Evolutionary conservation across 2,113 vertebrate species (phyloP).

Genomic region (Helogale parvula): DNA sequence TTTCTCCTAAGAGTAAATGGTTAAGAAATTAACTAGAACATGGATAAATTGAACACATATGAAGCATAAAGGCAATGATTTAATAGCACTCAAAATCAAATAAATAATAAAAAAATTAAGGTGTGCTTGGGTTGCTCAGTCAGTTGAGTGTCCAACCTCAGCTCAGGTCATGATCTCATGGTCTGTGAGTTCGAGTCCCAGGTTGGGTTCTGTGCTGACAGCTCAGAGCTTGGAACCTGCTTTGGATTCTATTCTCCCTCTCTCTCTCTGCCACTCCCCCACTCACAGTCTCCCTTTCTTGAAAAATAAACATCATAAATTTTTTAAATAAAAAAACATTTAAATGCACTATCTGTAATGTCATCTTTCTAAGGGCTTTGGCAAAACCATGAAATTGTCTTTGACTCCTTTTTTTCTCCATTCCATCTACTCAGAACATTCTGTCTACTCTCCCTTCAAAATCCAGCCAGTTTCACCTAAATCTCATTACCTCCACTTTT

Average conservation of each 20-base stretch:
- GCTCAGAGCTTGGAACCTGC: no score
- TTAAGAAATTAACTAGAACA: neutral
- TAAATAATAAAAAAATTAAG: neutral
- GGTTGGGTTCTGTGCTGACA: no score
- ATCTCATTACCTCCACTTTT: neutral
- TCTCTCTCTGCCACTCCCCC: no score
- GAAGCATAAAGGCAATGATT: neutral
- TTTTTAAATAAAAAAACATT: no score
- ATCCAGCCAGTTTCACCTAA: neutral
- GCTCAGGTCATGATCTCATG: no score
- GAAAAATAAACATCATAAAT: no score
- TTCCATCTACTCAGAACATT: neutral
- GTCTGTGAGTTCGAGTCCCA: no score
- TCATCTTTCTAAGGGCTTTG: neutral
- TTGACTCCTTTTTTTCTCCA: neutral
- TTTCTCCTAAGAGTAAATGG: neutral
- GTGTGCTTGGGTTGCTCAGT: no score
- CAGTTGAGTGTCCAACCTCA: no score
- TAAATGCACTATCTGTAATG: neutral
- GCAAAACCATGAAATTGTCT: neutral
- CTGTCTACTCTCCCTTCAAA: no score
- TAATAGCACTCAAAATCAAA: neutral
- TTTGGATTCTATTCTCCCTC: no score
- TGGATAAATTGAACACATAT: neutral
- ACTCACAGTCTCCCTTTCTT: no score